phyloP scores from a whole-genome alignment of 1,140 invertebrate genomes.

The Eurosta solidaginis region DNA sequence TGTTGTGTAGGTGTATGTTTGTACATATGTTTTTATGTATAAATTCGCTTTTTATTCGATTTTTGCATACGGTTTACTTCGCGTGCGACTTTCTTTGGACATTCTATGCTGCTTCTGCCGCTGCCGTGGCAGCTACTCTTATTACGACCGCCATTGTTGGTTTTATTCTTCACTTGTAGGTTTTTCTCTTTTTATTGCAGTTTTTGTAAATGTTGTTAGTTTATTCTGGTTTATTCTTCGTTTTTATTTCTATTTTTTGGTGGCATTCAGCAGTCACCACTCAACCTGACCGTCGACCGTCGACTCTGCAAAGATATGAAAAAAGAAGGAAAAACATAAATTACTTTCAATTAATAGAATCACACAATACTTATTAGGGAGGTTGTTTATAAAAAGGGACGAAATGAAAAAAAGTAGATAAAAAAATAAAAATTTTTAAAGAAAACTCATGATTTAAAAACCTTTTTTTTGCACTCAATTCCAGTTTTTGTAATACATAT shows the following conservation, averaged over 20 bases:
- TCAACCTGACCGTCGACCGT: not conserved
- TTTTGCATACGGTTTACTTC: not conserved
- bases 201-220: not conserved
- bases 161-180: slow-evolving; percentile 1
- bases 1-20: not conserved
- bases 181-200: not conserved
- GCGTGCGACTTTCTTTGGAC: not conserved
- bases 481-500: too few species aligned
- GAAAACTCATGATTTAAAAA: too few species aligned
- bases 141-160: not conserved
- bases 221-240: too few species aligned
- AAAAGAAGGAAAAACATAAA: not conserved
- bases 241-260: not conserved
- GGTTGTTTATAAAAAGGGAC: too few species aligned
- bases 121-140: not conserved
- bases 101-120: not conserved
- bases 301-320: not conserved
- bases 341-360: not conserved
- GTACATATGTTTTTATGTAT: not conserved
- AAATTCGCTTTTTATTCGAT: not conserved
- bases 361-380: too few species aligned
- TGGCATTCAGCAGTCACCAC: slow-evolving; percentile 4
- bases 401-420: too few species aligned
- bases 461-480: too few species aligned
- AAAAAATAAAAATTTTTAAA: too few species aligned